A percentile compares a stretch with the other conserved stretches of the same genome.
Evolutionary conservation across 1,140 invertebrate genomes (phyloP).

Genomic region (Drosophila eugracilis): DNA sequence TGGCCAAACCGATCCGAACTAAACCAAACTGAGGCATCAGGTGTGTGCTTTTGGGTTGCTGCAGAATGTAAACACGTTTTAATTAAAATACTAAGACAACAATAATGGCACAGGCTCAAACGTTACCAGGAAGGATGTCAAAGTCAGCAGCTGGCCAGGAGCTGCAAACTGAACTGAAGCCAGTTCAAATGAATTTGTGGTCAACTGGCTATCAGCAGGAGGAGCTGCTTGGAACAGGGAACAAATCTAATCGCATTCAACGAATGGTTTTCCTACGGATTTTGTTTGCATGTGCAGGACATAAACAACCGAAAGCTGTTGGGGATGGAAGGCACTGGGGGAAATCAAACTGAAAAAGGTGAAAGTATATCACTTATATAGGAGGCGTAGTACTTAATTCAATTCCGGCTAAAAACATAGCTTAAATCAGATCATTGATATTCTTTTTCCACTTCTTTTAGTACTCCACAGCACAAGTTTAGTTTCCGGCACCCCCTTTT

Average conservation of each 20-base stretch:
- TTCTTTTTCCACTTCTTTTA: too few species aligned
- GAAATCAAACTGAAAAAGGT: not conserved
- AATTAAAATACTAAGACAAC: constrained; percentile 82
- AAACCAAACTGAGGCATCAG: constrained; percentile 29
- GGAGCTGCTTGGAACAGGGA: constrained; percentile 12
- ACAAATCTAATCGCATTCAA: constrained; percentile 52
- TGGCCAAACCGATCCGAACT: not conserved
- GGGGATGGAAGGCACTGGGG: constrained; percentile 18
- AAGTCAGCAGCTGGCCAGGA: constrained; percentile 46
- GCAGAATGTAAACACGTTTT: constrained; percentile 73
- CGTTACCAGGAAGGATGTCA: constrained; percentile 30
- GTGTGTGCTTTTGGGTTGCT: constrained; percentile 29
- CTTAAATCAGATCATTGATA: too few species aligned
- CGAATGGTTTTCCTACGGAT: constrained; percentile 43
- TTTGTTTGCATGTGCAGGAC: constrained; percentile 44
- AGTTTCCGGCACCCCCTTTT: too few species aligned
- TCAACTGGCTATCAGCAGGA: constrained; percentile 1
- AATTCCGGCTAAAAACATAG: too few species aligned
- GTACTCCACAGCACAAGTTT: too few species aligned
- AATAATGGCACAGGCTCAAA: constrained; percentile 56
- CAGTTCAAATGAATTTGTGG: constrained; percentile 57
- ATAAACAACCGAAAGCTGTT: constrained; percentile 44
- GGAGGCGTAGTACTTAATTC: not conserved
- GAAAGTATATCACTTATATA: too few species aligned
- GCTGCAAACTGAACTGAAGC: constrained; percentile 14